Percentiles rank a stretch among this genome's conserved stretches.
Conservation (phyloP, 2,113 vertebrate species). For the Rattus rattus region DNA sequence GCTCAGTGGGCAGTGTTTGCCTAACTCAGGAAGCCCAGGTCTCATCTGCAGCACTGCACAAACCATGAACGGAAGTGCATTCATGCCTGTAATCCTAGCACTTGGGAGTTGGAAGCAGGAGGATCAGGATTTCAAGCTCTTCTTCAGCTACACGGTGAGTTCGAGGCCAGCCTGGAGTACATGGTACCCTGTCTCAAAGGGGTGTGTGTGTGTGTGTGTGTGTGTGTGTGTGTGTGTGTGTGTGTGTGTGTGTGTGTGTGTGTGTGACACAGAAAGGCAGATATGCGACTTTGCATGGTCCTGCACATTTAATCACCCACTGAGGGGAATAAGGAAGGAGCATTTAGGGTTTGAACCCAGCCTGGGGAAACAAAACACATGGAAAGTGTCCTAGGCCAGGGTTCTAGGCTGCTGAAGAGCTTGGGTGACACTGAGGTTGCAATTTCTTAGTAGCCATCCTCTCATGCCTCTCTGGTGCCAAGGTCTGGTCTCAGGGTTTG, state of each 20-base stretch:
- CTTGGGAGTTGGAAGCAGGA: neutral
- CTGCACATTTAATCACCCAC: neutral
- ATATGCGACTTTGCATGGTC: neutral
- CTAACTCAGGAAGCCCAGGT: neutral
- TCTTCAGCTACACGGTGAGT: neutral
- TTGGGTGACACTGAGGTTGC: neutral
- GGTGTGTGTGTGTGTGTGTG: neutral
- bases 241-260: too few relatives aligned
- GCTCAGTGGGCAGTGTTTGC: neutral
- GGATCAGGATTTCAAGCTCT: neutral
- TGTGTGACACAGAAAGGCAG: neutral
- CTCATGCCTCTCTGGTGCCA: neutral
- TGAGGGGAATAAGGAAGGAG: neutral
- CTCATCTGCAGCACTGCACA: neutral
- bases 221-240: neutral
- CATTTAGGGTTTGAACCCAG: neutral
- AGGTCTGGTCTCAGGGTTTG: neutral
- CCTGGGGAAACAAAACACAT: neutral
- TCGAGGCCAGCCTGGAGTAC: neutral
- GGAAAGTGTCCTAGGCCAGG: neutral
- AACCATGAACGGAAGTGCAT: accelerated
- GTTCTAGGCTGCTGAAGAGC: neutral
- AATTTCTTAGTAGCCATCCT: neutral
- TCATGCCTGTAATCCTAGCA: neutral
- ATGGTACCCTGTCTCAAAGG: too few relatives aligned